Conservation (phyloP, 2,797 vertebrate genomes). For the Pseudomugil tenellus region DNA sequence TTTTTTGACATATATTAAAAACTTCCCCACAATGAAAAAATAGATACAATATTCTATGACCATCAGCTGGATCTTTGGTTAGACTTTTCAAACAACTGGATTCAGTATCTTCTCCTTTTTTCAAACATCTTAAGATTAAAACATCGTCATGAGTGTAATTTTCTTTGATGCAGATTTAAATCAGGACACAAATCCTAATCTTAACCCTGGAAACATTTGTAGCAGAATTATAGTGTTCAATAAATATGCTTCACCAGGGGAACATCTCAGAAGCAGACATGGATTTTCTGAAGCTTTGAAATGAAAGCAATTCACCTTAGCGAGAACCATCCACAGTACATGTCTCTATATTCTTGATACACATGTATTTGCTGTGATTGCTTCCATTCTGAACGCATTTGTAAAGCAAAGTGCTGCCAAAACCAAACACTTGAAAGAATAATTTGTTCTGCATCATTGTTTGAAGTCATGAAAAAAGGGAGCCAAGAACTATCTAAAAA, state of each 20-base stretch:
- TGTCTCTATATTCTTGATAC: slow-evolving; percentile 47
- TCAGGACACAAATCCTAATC: slow-evolving; percentile 15
- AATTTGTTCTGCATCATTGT: slow-evolving; percentile 65
- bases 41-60: neutral
- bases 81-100: slow-evolving; percentile 8
- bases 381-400: slow-evolving; percentile 70
- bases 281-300: slow-evolving; percentile 34
- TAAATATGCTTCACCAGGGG: neutral
- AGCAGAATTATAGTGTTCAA: neutral
- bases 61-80: slow-evolving; percentile 4
- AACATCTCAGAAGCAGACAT: neutral
- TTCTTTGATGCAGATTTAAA: slow-evolving; percentile 33
- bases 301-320: slow-evolving; percentile 43
- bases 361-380: slow-evolving; percentile 38
- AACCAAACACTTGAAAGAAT: slow-evolving; percentile 52
- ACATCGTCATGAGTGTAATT: neutral
- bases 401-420: slow-evolving; percentile 53
- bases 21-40: neutral
- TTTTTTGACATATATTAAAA: neutral
- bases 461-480: slow-evolving; percentile 48
- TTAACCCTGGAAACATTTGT: neutral
- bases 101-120: neutral
- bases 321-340: slow-evolving; percentile 43
- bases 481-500: slow-evolving; percentile 6
- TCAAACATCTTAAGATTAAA: slow-evolving; percentile 28